Evolutionary conservation across 2,113 vertebrate genomes (phyloP).

Genomic region (Tupaia tana): DNA sequence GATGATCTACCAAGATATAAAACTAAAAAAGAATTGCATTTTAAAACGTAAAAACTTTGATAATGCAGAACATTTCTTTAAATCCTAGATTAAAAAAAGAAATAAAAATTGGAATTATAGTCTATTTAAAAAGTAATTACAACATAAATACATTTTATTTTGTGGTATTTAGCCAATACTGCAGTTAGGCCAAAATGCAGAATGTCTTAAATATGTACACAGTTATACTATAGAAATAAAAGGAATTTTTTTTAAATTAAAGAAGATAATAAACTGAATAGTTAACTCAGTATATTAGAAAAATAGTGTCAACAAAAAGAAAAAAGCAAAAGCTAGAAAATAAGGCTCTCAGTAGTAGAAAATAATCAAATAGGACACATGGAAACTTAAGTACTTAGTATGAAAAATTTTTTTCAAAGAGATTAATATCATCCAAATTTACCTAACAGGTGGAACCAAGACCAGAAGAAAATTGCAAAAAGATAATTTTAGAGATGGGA

Average conservation of each 20-base stretch:
- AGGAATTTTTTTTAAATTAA: neutral
- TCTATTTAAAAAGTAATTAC: conserved; percentile 22
- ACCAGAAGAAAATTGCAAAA: neutral
- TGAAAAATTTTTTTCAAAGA: neutral
- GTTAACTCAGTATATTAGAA: neutral
- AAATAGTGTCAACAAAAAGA: neutral
- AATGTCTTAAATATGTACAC: neutral
- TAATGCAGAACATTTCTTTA: neutral
- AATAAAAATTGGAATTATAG: neutral
- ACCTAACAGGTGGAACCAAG: neutral
- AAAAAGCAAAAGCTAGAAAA: neutral
- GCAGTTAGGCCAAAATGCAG: neutral
- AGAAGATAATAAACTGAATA: neutral
- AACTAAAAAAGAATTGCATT: neutral
- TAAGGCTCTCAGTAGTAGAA: neutral
- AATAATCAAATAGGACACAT: neutral
- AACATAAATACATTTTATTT: neutral
- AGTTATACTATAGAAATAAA: neutral
- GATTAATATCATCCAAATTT: neutral
- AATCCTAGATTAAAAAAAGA: neutral
- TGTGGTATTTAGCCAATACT: neutral
- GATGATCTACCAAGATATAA: neutral
- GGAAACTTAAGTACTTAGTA: neutral
- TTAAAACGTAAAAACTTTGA: neutral
- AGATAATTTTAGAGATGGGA: neutral